Conservation (phyloP, 2,113 vertebrate genomes). For the Astur gentilis region DNA sequence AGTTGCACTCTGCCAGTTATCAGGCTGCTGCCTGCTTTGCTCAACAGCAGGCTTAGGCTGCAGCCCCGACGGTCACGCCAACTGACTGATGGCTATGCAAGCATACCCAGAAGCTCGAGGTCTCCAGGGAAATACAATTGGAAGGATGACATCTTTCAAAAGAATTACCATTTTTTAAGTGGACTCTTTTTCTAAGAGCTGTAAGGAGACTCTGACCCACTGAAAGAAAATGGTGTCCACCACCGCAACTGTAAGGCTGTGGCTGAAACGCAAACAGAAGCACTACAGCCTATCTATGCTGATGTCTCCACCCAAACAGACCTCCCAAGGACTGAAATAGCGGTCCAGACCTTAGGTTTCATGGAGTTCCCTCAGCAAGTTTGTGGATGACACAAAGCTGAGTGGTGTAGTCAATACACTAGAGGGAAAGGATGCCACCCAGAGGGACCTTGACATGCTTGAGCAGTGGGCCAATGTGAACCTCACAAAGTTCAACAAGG, state of each 20-base stretch:
- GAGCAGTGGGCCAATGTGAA: neutral
- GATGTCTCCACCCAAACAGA: neutral
- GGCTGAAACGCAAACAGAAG: neutral
- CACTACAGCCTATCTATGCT: neutral
- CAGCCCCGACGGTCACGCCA: rapidly evolving
- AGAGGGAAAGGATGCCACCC: neutral
- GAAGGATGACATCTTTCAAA: neutral
- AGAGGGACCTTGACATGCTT: neutral
- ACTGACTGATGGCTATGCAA: neutral
- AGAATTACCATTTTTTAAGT: neutral
- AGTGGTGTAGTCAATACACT: neutral
- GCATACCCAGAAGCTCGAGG: neutral
- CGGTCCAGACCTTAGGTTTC: neutral
- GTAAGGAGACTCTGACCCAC: neutral
- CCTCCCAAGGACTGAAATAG: neutral
- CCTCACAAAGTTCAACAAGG: neutral
- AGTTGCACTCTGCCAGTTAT: neutral
- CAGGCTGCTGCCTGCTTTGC: neutral
- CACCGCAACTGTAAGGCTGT: neutral
- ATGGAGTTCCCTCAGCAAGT: neutral
- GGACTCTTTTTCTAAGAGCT: neutral
- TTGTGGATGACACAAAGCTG: neutral
- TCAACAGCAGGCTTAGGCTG: neutral
- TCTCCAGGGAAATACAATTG: neutral
- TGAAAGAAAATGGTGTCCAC: neutral